phyloP scores from a whole-genome alignment of 2,888 invertebrate genomes.

The Taphrorychus bicolor region DNA sequence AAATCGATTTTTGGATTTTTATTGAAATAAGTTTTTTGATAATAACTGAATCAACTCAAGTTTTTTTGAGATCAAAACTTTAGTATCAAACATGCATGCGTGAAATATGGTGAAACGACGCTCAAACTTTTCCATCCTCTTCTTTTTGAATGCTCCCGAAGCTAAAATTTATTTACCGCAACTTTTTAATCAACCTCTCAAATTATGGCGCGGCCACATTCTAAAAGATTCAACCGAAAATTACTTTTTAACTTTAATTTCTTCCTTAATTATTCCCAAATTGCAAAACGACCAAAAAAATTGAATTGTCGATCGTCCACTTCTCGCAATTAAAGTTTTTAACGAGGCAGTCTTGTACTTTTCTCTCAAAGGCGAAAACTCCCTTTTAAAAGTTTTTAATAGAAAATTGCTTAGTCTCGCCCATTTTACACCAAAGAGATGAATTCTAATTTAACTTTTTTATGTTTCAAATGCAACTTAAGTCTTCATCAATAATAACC shows the following conservation, averaged over 20 bases:
- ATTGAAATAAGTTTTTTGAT: too few relatives aligned
- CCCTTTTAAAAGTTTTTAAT: constrained; percentile 57
- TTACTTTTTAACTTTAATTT: constrained; percentile 39
- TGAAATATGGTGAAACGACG: too few relatives aligned
- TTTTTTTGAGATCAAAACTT: too few relatives aligned
- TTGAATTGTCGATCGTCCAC: constrained; percentile 55
- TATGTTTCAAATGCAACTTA: neutral
- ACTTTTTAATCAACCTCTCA: constrained; percentile 21
- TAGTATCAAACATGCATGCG: too few relatives aligned
- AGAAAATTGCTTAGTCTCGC: constrained; percentile 58
- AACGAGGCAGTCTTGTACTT: constrained; percentile 29
- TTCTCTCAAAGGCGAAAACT: constrained; percentile 26
- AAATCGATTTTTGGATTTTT: too few relatives aligned
- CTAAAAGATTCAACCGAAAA: constrained; percentile 28
- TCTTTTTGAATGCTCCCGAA: neutral
- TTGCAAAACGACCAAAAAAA: constrained; percentile 32
- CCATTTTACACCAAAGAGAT: constrained; percentile 61
- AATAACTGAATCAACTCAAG: too few relatives aligned
- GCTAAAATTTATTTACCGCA: neutral
- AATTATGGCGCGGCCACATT: constrained; percentile 10
- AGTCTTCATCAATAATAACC: too few relatives aligned
- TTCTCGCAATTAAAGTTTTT: constrained; percentile 52
- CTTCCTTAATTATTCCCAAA: constrained; percentile 36
- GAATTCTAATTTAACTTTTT: constrained; percentile 57
- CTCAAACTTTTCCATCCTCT: too few relatives aligned